A percentile compares a stretch with the other conserved stretches of the same genome.
phyloP scores from a whole-genome alignment of 2,797 vertebrate genomes.

The Atherinosoma microstoma region DNA sequence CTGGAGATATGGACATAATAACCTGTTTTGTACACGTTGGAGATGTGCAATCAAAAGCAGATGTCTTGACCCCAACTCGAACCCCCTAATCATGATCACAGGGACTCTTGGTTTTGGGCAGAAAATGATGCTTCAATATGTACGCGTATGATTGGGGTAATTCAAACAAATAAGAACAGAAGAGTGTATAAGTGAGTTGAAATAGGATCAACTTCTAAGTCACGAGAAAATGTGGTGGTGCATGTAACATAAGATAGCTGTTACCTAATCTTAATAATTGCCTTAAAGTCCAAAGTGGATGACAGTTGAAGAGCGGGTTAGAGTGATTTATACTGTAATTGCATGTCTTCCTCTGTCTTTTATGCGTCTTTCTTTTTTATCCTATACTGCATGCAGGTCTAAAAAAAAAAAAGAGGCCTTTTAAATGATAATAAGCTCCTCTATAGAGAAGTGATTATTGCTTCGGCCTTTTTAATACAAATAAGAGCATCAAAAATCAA shows the following conservation, averaged over 20 bases:
- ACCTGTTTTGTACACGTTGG: too few species aligned
- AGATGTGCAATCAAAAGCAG: too few species aligned
- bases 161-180: not conserved
- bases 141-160: conserved; percentile 8
- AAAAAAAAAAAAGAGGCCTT: conserved; percentile 45
- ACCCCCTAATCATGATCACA: too few species aligned
- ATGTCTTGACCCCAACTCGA: too few species aligned
- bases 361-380: conserved; percentile 62
- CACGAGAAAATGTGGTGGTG: conserved; percentile 2
- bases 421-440: conserved; percentile 65
- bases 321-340: conserved; percentile 34
- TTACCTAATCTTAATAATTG: conserved; percentile 44
- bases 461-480: conserved; percentile 8
- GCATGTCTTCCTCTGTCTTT: conserved; percentile 44
- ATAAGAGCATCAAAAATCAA: conserved; percentile 17
- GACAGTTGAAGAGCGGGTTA: conserved; percentile 22
- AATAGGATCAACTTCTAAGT: not conserved
- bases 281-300: conserved; percentile 36
- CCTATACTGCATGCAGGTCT: conserved; percentile 22
- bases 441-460: conserved; percentile 17
- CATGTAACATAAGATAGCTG: conserved; percentile 6
- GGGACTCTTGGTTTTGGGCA: too few species aligned
- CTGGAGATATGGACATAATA: not conserved
- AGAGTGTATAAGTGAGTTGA: conserved; percentile 6
- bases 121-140: not conserved